Evolutionary conservation across 2,113 vertebrate genomes (phyloP).

Genomic region (Xiphorhynchus elegans): DNA sequence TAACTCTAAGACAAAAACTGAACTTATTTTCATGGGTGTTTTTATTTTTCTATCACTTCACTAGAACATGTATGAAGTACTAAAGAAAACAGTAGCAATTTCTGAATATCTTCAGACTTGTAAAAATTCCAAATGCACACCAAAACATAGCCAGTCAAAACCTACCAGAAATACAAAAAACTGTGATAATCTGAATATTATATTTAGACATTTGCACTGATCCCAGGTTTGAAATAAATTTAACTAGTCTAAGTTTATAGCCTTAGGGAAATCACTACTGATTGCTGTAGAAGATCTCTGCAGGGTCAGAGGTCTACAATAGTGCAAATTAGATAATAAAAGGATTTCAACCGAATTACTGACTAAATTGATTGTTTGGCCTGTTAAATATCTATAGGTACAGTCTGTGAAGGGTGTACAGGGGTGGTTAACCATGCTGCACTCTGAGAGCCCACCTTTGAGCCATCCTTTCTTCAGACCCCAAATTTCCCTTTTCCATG

Average conservation of each 20-base stretch:
- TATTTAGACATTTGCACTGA: not conserved
- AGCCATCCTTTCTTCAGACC: not conserved
- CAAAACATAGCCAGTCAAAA: not conserved
- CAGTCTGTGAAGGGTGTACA: not conserved
- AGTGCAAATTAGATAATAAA: not conserved
- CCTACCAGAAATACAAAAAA: not conserved
- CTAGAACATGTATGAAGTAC: not conserved
- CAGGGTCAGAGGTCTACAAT: not conserved
- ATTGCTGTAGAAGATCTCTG: not conserved
- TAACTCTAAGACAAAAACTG: not conserved
- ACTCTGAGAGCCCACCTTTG: not conserved
- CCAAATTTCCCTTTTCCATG: not conserved
- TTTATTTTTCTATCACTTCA: not conserved
- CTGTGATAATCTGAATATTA: not conserved
- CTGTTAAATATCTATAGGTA: not conserved
- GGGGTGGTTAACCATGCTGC: not conserved
- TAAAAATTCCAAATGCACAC: not conserved
- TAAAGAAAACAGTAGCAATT: not conserved
- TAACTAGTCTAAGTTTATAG: not conserved
- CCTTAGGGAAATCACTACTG: not conserved
- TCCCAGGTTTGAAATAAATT: not conserved
- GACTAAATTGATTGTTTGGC: not conserved
- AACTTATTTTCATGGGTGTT: not conserved
- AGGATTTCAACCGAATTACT: not conserved
- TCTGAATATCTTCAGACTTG: not conserved